These are phyloP conservation scores for Myotis brandtii DNA, from an alignment of 2,113 vertebrate species.

Conservation along the genomic window DNA sequence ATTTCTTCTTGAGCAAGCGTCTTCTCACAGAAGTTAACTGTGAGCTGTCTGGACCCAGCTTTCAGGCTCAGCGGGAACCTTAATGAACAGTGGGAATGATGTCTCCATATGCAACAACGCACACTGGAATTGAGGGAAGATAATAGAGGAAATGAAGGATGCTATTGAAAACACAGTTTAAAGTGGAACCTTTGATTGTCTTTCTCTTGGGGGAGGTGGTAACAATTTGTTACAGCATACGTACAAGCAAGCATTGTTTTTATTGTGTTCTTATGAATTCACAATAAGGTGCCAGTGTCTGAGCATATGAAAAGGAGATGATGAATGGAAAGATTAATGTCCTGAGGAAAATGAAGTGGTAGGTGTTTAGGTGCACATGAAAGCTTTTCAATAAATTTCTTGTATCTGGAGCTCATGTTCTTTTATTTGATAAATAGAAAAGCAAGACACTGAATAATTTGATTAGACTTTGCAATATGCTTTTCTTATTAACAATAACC, in stretches of 20 bases:
- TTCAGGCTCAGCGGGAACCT: conserved; percentile 48
- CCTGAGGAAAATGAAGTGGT: conserved; percentile 64
- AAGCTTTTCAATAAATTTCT: conserved; percentile 60
- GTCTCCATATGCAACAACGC: not conserved
- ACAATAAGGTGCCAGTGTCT: conserved; percentile 45
- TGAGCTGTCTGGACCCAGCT: conserved; percentile 38
- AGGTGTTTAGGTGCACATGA: conserved; percentile 21
- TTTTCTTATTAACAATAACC: conserved; percentile 54
- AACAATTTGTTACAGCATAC: conserved; percentile 16
- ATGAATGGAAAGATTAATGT: conserved; percentile 72
- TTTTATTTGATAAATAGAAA: conserved; percentile 67
- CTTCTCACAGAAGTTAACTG: not conserved
- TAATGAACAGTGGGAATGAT: conserved; percentile 55
- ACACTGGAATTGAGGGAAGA: conserved; percentile 18
- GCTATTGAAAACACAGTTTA: conserved; percentile 33
- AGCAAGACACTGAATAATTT: conserved; percentile 66
- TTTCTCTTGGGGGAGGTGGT: not conserved
- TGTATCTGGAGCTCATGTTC: conserved; percentile 47
- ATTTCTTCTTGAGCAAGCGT: conserved; percentile 43
- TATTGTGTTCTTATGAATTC: conserved; percentile 66
- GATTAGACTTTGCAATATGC: conserved; percentile 54
- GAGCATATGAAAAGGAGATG: conserved; percentile 53
- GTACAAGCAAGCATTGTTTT: not conserved
- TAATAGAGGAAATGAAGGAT: conserved; percentile 13
- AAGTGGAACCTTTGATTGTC: not conserved